Evolutionary conservation across 2,113 vertebrate species (phyloP).

Genomic region (Xiphophorus maculatus): DNA sequence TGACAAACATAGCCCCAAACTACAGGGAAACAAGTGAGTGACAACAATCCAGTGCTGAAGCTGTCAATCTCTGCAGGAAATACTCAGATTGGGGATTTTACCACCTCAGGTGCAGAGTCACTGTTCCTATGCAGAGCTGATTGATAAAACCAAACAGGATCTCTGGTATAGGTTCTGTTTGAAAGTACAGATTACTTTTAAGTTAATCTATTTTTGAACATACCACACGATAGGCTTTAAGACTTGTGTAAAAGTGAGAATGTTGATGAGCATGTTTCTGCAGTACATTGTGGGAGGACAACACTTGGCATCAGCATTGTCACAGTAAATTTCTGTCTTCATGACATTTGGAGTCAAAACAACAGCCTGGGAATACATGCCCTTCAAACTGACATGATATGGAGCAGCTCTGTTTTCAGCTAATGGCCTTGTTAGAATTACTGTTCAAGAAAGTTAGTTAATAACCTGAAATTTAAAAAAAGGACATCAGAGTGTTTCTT

Average conservation of each 20-base stretch:
- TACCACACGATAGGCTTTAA: background rate
- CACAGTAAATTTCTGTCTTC: conserved; percentile 70
- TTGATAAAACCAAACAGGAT: conserved; percentile 12
- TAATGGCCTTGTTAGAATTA: conserved; percentile 30
- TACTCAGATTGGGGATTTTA: conserved; percentile 6
- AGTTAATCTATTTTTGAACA: background rate
- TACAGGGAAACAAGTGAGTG: conserved; percentile 38
- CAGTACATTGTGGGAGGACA: conserved; percentile 56
- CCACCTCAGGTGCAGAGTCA: conserved; percentile 20
- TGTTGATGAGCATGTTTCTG: conserved; percentile 61
- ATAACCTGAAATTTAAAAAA: conserved; percentile 8
- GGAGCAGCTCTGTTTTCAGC: conserved; percentile 9
- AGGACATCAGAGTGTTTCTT: conserved; percentile 1
- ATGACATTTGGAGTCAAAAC: conserved; percentile 72
- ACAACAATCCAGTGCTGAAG: conserved; percentile 28
- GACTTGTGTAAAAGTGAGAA: conserved; percentile 15
- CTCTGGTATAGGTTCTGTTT: conserved; percentile 1
- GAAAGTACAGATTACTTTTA: background rate
- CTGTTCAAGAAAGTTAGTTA: conserved; percentile 14
- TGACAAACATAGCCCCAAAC: conserved; percentile 23
- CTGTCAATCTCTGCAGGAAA: conserved; percentile 34
- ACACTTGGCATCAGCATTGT: conserved; percentile 66
- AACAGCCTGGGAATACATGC: conserved; percentile 52
- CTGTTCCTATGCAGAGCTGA: conserved; percentile 25
- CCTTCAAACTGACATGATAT: conserved; percentile 40